A percentile compares a stretch with the other conserved stretches of the same genome.
phyloP scores from a whole-genome alignment of 2,113 vertebrate genomes.

The Thermophis baileyi region DNA sequence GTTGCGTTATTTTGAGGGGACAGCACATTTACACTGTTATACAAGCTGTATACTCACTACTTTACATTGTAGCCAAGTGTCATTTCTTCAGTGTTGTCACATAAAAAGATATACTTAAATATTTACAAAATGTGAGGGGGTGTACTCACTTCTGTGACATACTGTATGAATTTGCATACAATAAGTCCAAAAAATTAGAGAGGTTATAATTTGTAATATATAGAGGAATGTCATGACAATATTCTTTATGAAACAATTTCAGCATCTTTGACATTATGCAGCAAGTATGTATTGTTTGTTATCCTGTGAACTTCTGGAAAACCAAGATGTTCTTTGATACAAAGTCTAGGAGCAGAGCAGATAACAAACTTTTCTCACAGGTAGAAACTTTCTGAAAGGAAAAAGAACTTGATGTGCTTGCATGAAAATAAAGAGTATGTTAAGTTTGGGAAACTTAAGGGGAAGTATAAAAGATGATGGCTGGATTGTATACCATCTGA shows the following conservation, averaged over 20 bases:
- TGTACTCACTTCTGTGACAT: too few species aligned
- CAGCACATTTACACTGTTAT: too few species aligned
- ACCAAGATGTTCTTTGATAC: not conserved
- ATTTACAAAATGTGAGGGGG: too few species aligned
- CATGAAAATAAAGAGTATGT: not conserved
- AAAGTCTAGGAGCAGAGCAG: not conserved
- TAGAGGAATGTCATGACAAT: not conserved
- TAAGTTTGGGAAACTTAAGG: not conserved
- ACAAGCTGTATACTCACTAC: too few species aligned
- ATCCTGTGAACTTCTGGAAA: not conserved
- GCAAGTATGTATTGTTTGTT: not conserved
- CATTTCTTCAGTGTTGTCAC: too few species aligned
- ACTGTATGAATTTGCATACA: not conserved
- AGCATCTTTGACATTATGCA: not conserved
- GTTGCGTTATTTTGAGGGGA: too few species aligned
- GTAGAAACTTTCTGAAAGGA: not conserved
- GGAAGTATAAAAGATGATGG: not conserved
- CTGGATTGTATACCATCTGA: not conserved
- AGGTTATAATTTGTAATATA: not conserved
- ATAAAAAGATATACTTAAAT: too few species aligned
- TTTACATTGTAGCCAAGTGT: too few species aligned
- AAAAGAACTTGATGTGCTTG: not conserved
- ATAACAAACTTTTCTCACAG: not conserved
- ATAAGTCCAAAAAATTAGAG: not conserved
- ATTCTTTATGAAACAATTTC: not conserved